A percentile compares a stretch with the other conserved stretches of the same genome.
Conservation (phyloP, 2,888 invertebrate genomes). For the Cactoblastis cactorum region DNA sequence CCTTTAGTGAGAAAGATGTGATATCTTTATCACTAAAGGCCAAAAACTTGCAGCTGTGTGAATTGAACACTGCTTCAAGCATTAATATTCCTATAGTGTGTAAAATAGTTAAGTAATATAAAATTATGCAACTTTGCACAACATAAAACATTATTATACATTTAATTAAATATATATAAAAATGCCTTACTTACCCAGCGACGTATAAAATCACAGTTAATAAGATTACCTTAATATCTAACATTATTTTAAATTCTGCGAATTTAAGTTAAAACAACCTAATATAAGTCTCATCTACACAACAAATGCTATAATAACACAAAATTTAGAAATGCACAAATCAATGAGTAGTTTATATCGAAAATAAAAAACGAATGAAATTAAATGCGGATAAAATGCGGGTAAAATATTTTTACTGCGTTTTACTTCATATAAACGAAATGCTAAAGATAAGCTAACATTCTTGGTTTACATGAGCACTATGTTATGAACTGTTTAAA, state of each 20-base stretch:
- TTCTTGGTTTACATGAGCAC: not conserved
- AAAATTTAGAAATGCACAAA: not conserved
- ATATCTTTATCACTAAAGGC: too few species aligned
- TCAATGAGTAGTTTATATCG: not conserved
- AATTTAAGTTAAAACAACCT: not conserved
- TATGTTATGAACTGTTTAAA: not conserved
- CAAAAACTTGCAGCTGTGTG: too few species aligned
- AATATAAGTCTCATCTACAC: not conserved
- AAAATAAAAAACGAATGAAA: not conserved
- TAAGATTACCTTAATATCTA: slow-evolving; percentile 41
- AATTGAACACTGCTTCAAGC: too few species aligned
- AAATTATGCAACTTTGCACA: too few species aligned
- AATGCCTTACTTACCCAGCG: slow-evolving; percentile 51
- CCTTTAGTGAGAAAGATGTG: too few species aligned
- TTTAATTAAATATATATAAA: not conserved
- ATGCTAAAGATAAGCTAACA: slow-evolving; percentile 20
- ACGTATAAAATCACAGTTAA: slow-evolving; percentile 50
- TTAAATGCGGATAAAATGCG: not conserved
- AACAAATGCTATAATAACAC: not conserved
- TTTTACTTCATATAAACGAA: not conserved
- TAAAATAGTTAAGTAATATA: too few species aligned
- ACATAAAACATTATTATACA: not conserved
- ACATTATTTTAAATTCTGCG: slow-evolving; percentile 31
- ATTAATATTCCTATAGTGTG: too few species aligned
- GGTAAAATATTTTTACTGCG: not conserved